A percentile compares a stretch with the other conserved stretches of the same genome.
Evolutionary conservation across 2,797 vertebrate species (phyloP).

Genomic region (Alcedo quadribrachys): DNA sequence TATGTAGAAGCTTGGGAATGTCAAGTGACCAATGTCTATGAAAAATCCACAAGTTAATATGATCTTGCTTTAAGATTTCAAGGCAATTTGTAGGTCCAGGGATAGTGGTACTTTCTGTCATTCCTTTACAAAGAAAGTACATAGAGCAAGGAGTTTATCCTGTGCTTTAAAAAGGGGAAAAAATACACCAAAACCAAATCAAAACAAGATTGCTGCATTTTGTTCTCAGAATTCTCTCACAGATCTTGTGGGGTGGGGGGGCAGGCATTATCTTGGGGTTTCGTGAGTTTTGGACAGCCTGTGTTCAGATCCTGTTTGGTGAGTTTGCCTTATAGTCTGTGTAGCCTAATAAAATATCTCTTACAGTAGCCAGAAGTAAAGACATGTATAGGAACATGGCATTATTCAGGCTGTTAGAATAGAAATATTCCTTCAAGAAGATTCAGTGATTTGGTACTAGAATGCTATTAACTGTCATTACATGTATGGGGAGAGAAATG

Average conservation of each 20-base stretch:
- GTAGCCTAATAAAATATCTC: neutral
- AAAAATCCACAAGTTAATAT: neutral
- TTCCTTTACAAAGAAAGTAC: neutral
- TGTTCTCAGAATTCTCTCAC: neutral
- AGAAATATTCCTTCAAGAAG: neutral
- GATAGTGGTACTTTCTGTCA: neutral
- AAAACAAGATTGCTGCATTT: too few species aligned
- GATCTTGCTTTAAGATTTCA: neutral
- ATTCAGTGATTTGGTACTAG: neutral
- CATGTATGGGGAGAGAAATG: neutral
- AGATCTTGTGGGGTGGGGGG: too few species aligned
- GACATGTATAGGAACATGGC: neutral
- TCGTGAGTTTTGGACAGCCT: fast-evolving
- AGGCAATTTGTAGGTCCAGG: neutral
- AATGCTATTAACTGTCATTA: neutral
- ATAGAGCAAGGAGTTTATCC: neutral
- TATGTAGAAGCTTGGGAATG: neutral
- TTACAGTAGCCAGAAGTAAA: neutral
- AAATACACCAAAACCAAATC: too few species aligned
- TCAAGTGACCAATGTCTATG: neutral
- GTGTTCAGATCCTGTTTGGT: neutral
- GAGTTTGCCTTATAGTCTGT: neutral
- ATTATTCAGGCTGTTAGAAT: neutral
- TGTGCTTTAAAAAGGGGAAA: neutral
- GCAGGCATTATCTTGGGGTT: neutral